These are phyloP conservation scores for Megaustenia siamemsis DNA, from an alignment of 2,888 invertebrate genomes.

Conservation along the genomic window DNA sequence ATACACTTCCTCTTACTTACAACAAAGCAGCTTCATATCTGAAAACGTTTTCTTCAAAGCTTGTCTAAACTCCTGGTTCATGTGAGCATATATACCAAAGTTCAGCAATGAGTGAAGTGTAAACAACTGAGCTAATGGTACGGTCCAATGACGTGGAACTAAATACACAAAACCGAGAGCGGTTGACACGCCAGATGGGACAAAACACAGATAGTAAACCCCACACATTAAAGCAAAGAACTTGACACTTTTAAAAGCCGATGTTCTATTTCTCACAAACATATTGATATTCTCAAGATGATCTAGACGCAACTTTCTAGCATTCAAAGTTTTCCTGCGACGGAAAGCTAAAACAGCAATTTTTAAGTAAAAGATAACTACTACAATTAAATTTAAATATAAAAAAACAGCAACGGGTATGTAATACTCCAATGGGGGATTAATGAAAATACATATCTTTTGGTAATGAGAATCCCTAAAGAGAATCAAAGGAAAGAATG, in stretches of 20 bases:
- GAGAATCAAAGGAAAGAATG: no score
- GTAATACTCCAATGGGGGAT: background rate
- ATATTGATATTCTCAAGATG: background rate
- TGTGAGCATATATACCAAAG: background rate
- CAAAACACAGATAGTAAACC: background rate
- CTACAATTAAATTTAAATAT: background rate
- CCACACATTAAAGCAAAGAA: background rate
- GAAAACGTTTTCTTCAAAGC: background rate
- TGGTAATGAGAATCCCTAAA: no score
- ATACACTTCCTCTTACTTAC: no score
- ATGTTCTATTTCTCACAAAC: background rate
- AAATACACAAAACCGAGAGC: background rate
- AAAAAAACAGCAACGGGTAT: background rate
- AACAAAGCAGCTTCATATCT: background rate
- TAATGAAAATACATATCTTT: no score
- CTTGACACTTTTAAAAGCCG: background rate
- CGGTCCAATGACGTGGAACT: background rate
- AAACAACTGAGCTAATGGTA: background rate
- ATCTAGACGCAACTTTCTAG: background rate
- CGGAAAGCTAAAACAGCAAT: no score
- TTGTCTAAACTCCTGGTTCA: background rate
- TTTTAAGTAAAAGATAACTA: background rate
- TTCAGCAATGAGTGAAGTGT: background rate
- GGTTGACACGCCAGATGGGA: background rate
- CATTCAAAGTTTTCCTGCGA: background rate